phyloP scores from a whole-genome alignment of 2,797 vertebrate species.

The Lithobates sylvaticus region DNA sequence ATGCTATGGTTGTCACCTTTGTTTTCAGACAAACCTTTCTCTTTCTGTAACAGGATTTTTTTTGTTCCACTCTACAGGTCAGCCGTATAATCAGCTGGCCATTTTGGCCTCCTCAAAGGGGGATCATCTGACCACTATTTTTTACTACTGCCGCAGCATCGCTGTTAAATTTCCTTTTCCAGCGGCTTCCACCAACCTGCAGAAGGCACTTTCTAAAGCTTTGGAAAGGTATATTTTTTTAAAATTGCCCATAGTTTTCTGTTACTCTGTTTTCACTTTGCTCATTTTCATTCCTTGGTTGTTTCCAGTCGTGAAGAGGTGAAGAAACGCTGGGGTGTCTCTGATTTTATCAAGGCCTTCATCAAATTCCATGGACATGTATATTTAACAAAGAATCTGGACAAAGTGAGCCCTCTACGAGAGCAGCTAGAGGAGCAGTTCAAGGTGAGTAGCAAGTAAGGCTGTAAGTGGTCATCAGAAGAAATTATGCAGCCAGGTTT shows the following conservation, averaged over 20 bases:
- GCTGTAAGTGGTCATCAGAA: background rate
- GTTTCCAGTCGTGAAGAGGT: constrained; percentile 90
- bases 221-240: constrained; percentile 89
- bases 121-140: constrained; percentile 99
- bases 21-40: too few species aligned
- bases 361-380: constrained; percentile 98
- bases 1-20: too few species aligned
- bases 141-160: constrained; percentile 99
- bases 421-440: constrained; percentile 97
- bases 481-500: background rate
- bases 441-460: constrained; percentile 79
- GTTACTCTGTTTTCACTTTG: constrained; percentile 1
- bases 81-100: constrained; percentile 99
- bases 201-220: constrained; percentile 98
- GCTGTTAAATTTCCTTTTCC: constrained; percentile 99
- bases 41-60: background rate
- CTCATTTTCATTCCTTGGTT: constrained; percentile 57
- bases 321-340: constrained; percentile 94
- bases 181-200: constrained; percentile 97
- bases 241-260: constrained; percentile 38
- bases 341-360: constrained; percentile 97
- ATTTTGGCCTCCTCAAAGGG: constrained; percentile 99
- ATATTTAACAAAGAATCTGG: constrained; percentile 94
- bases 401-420: constrained; percentile 90
- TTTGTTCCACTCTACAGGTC: constrained; percentile 80